Base-by-base conservation (phyloP, 2,113 vertebrate species). In the Notothenia rossii region DNA sequence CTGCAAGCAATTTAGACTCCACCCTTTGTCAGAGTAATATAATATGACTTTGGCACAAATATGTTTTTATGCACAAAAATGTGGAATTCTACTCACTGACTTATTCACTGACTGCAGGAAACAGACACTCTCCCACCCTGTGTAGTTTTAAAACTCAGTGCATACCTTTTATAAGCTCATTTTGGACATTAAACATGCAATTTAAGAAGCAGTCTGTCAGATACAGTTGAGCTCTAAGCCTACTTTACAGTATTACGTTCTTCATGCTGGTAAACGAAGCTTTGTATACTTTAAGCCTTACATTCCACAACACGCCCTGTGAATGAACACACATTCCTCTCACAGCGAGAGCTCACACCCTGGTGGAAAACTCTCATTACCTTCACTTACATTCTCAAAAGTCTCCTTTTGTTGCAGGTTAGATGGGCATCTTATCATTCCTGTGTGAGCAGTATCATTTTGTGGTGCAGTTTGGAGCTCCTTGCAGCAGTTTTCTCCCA, bases 301-400 rank as follows among this genome's bases (percentile, higher is more conserved):
- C 40, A 68, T 73, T 79, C 46, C 73, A 61, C 43, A 75, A 62
- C 54, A 67, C 63, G 25, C 61, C 68, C 53, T 40, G 50, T 10
- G 49, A 40, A 45, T 13, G 36, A 36, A 53, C 5, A 45, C 29
- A 48, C 75, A 85, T 82, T 85, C 71, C 69, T 80, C 13, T 3
- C 25, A 4, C 33, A 46, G 55, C 7, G 3, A 72, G 3, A 58
- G 0, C 36, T 14, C 46, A 43, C 3, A 59, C 53, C 7, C 49
- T 2, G 40, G 49, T 55, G 29, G 45, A 5, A 25, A 12, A 15
- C 56, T 36, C 50, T 22, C 7, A 4, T 20, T 12, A 3, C 25
- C 45, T 4, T 77, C 74, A 77, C 90, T 87, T 7, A 90, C 90
- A 87, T 90, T 82, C 53, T 2, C 43, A 58, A 5, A 54, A 10